Evolutionary conservation across 2,888 invertebrate species (phyloP).

Genomic region (Drosophila nr. perissopoda): DNA sequence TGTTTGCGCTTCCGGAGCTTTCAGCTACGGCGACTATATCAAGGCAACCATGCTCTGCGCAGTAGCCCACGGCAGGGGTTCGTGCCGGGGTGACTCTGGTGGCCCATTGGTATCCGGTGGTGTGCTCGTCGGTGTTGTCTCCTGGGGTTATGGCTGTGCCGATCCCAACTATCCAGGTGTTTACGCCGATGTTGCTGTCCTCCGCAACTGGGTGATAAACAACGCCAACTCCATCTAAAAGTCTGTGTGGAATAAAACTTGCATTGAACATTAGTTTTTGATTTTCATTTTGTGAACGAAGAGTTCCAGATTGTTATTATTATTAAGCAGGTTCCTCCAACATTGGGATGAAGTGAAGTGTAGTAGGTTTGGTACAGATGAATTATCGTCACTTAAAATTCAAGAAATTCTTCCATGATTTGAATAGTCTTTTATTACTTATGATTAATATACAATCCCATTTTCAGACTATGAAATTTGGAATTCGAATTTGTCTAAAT

Average conservation of each 20-base stretch:
- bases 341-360: neutral
- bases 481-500: neutral
- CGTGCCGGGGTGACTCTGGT: conserved; percentile 82
- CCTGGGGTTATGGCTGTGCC: conserved; percentile 81
- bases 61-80: conserved; percentile 54
- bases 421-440: neutral
- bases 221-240: conserved; percentile 38
- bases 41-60: conserved; percentile 67
- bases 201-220: conserved; percentile 55
- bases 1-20: conserved; percentile 65
- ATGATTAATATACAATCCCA: neutral
- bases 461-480: neutral
- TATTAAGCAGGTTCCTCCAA: neutral
- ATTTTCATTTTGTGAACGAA: neutral
- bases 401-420: neutral
- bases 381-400: neutral
- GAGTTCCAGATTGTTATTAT: neutral
- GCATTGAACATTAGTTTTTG: neutral
- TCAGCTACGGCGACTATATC: conserved; percentile 72
- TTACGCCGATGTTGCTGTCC: conserved; percentile 66
- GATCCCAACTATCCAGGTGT: conserved; percentile 70
- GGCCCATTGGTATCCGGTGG: conserved; percentile 75
- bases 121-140: conserved; percentile 76
- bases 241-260: conserved; percentile 29
- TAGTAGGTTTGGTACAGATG: neutral